Percentiles rank a stretch among this genome's conserved stretches.
phyloP scores from a whole-genome alignment of 2,113 vertebrate genomes.

The Abramis brama region DNA sequence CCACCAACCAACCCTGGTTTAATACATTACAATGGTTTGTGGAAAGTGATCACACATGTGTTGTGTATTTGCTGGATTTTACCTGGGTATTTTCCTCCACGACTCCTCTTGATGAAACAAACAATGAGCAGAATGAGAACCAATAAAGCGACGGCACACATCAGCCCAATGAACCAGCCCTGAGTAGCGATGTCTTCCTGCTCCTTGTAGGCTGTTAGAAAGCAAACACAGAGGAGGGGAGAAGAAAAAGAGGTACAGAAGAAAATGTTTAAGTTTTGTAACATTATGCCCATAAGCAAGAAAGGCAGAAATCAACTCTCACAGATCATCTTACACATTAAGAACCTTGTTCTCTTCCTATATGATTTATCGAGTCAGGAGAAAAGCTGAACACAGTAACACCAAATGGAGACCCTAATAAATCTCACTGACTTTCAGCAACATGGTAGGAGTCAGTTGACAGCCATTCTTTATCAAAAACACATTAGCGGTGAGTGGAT shows the following conservation, averaged over 20 bases:
- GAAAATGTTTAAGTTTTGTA: slow-evolving; percentile 6
- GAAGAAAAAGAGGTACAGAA: slow-evolving; percentile 33
- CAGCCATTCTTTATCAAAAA: slow-evolving; percentile 44
- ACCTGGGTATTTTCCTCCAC: slow-evolving; percentile 97
- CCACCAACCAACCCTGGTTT: neutral
- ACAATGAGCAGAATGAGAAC: slow-evolving; percentile 97
- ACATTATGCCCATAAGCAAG: neutral
- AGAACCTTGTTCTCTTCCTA: neutral
- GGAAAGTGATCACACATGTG: neutral
- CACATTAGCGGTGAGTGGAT: slow-evolving; percentile 33
- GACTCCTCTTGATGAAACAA: slow-evolving; percentile 98
- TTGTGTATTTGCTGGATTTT: neutral
- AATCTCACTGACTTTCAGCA: slow-evolving; percentile 37
- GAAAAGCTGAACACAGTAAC: slow-evolving; percentile 1
- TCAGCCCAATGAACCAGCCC: slow-evolving; percentile 98
- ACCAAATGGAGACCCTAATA: slow-evolving; percentile 12
- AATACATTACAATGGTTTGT: neutral
- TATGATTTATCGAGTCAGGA: neutral
- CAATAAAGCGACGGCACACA: slow-evolving; percentile 96
- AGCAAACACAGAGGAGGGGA: slow-evolving; percentile 43
- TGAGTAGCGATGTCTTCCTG: slow-evolving; percentile 95
- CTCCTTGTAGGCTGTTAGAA: slow-evolving; percentile 87
- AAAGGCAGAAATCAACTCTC: neutral
- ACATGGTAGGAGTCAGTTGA: slow-evolving; percentile 24
- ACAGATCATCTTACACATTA: slow-evolving; percentile 8